Base-by-base conservation (phyloP, 2,113 vertebrate species). In the Gymnarchus niloticus region DNA sequence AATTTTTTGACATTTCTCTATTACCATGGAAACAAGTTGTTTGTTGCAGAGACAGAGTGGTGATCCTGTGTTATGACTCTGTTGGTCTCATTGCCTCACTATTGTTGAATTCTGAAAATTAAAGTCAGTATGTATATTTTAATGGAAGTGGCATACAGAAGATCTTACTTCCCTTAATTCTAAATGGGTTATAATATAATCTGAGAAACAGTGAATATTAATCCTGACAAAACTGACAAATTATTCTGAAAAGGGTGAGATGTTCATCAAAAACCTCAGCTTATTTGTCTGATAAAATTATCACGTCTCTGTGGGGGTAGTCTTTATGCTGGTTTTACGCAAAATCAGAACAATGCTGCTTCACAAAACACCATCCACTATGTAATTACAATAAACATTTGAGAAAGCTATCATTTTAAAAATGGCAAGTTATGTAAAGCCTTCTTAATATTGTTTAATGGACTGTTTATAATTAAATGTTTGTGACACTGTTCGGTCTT, bases 361-460 rank as follows among this genome's bases (percentile, higher is more conserved):
- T 54, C 28, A 10, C 14, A 37, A 19, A 82, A n/a, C 44, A 49
- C 21, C 19, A 54, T 2, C 48, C 25, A 54, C 37, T 54, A 82
- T 37, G 28, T 57, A 69, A 37, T 41, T 73, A 69, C 1, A 17
- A 37, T 69, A 69, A 37, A 37, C 21, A 78, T 78, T 78, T 78
- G 4, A 78, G 19, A 78, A 23, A 49, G 2, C 8, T 48, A 9
- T 78, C 41, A 48, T 19, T 57, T 56, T 59, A 1, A 57, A 44
- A 83, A 54, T 6, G 3, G 10, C 7, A 56, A 56, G 49, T 54
- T 56, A 17, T 28, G 21, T 33, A 3, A 33, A 33, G 25, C 17
- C n/a, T 5, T 82, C 17, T 82, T 51, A 56, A 52, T 82, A 12
- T 82, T 49, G 46, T 81, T 81, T 81, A n/a, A 28, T 81, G 48